Base-by-base conservation (phyloP, 2,113 vertebrate genomes). In the Ursus arctos region DNA sequence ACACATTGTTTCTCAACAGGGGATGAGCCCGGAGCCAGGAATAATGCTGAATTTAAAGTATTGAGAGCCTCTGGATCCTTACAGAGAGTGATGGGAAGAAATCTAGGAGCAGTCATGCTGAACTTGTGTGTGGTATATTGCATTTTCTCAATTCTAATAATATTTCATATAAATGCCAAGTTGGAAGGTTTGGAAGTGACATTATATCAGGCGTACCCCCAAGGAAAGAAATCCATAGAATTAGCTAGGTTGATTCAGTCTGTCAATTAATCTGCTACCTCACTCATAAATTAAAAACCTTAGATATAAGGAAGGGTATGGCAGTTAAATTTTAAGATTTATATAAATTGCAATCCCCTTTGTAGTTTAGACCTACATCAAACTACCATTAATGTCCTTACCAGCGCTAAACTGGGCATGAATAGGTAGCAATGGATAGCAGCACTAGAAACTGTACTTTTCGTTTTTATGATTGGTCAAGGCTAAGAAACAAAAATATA, bases 1-100 rank as follows among this genome's bases (percentile, higher is more conserved):
- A 81, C 94, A 95, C 71, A 90, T 10, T 85, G 72, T 89, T 61
- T 86, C 83, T 63, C 65, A 53, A 55, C 13, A 65, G 72, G 65
- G 67, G 47, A 59, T 36, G 53, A 94, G 59, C 57, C 26, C 43
- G 47, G 57, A 93, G 77, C 72, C 90, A 81, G 43, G 77, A 77
- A 49, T 21, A n/a, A 51, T 90, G 85, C 43, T 83, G 28, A 88
- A 4, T 81, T 57, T 43, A 86, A 31, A 72, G 7, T 72, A 22
- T 5, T 57, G 36, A 85, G 53, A 67, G 8, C 18, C 74, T 80
- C 31, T 72, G 3, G n/a, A 67, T 61, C 43, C 53, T 67, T 61
- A 69, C 36, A 63, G 31, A 77, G 47, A 53, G 47, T 55, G 16
- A 15, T 57, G 36, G 9, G 26, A 76, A 51, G 61, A 93, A 79